Conservation (phyloP, 2,113 vertebrate species). For the Entelurus aequoreus region DNA sequence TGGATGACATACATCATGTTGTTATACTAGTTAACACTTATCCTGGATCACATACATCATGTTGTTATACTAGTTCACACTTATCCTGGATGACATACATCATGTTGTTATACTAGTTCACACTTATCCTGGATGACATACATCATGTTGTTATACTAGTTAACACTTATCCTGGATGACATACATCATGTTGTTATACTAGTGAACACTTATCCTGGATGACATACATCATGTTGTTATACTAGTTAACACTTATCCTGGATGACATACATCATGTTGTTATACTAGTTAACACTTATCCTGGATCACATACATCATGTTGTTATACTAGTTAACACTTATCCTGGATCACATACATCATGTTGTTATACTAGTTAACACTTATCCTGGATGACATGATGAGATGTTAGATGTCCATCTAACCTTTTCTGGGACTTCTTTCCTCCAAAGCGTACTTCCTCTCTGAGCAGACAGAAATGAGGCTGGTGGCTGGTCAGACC, state of each 20-base stretch:
- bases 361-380: slow-evolving; percentile 24
- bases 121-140: no score
- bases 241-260: slow-evolving; percentile 76
- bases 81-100: slow-evolving; percentile 71
- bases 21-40: no score
- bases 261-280: not conserved
- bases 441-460: slow-evolving; percentile 96
- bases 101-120: no score
- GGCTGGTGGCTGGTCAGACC: slow-evolving; percentile 96
- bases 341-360: no score
- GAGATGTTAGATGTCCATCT: not conserved
- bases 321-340: no score
- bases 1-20: slow-evolving; percentile 45
- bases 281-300: no score
- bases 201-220: no score
- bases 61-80: slow-evolving; percentile 43
- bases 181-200: not conserved
- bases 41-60: no score
- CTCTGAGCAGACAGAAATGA: slow-evolving; percentile 95
- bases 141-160: no score
- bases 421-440: slow-evolving; percentile 95
- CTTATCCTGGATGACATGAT: slow-evolving; percentile 74
- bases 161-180: slow-evolving; percentile 76
- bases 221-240: no score
- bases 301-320: no score